phyloP scores from a whole-genome alignment of 2,888 invertebrate species.

The Heteromyza rotundicornis region DNA sequence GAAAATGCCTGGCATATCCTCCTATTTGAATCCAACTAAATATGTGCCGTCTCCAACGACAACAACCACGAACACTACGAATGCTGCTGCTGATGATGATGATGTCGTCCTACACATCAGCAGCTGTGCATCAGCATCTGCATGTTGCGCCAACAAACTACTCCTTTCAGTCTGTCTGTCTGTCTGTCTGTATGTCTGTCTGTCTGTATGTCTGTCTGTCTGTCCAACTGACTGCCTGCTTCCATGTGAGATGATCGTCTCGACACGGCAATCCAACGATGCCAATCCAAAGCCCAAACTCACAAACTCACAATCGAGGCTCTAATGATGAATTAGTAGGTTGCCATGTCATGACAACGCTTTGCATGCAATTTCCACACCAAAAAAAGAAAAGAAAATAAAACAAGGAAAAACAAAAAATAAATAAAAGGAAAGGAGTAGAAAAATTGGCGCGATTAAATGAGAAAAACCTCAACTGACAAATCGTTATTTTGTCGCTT shows the following conservation, averaged over 20 bases:
- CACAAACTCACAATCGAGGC: conserved; percentile 22
- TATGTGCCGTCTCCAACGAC: too few species aligned
- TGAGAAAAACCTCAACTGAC: not conserved
- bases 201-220: too few species aligned
- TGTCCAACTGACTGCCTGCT: too few species aligned
- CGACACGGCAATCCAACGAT: not conserved
- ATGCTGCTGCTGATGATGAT: conserved; percentile 23
- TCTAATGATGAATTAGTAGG: conserved; percentile 58
- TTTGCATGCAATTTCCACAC: conserved; percentile 47
- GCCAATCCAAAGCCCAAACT: too few species aligned
- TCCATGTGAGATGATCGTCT: too few species aligned
- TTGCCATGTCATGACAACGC: conserved; percentile 56
- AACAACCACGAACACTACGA: conserved; percentile 4
- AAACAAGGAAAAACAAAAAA: too few species aligned
- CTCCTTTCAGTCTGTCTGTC: too few species aligned
- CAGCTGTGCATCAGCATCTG: conserved; percentile 25
- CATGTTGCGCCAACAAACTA: too few species aligned
- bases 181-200: too few species aligned
- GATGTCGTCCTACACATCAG: conserved; percentile 38
- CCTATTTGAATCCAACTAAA: not conserved
- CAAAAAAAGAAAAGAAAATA: not conserved
- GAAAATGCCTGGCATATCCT: not conserved
- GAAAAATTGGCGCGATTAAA: not conserved
- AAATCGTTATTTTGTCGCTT: conserved; percentile 4
- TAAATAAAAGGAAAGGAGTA: too few species aligned